Evolutionary conservation across 2,888 invertebrate species (phyloP).

Genomic region (Shargacucullia verbasci): DNA sequence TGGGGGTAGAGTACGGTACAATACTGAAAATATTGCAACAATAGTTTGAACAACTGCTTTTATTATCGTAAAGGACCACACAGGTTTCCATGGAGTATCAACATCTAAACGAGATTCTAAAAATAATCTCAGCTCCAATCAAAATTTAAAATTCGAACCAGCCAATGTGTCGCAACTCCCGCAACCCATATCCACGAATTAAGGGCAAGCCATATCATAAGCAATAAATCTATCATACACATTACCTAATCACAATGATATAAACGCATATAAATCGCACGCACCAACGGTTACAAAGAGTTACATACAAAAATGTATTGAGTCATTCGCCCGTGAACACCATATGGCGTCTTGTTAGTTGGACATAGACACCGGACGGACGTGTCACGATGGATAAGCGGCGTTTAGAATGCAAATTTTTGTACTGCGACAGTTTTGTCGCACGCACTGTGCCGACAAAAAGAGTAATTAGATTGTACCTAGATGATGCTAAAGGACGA

Average conservation of each 20-base stretch:
- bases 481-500: conserved; percentile 30
- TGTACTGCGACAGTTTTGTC: conserved; percentile 50
- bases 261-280: conserved; percentile 58
- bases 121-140: conserved; percentile 10
- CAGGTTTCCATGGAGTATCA: conserved; percentile 7
- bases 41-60: too few species aligned
- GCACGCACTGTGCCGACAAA: conserved; percentile 47
- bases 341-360: conserved; percentile 79
- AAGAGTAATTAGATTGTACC: conserved; percentile 43
- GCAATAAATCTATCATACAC: conserved; percentile 52
- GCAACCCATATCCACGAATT: conserved; percentile 36
- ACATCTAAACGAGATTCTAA: conserved; percentile 10
- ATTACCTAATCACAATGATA: conserved; percentile 58
- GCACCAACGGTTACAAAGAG: conserved; percentile 65
- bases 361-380: conserved; percentile 72
- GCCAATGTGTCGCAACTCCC: conserved; percentile 34
- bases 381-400: conserved; percentile 61
- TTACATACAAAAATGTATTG: conserved; percentile 68
- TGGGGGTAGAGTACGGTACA: not conserved
- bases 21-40: conserved; percentile 1
- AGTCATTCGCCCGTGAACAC: conserved; percentile 74
- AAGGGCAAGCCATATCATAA: conserved; percentile 49
- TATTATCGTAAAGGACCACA: too few species aligned
- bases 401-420: conserved; percentile 60
- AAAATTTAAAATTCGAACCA: conserved; percentile 33